Evolutionary conservation across 1,140 invertebrate species (phyloP).

Genomic region (Agraylea sexmaculata): DNA sequence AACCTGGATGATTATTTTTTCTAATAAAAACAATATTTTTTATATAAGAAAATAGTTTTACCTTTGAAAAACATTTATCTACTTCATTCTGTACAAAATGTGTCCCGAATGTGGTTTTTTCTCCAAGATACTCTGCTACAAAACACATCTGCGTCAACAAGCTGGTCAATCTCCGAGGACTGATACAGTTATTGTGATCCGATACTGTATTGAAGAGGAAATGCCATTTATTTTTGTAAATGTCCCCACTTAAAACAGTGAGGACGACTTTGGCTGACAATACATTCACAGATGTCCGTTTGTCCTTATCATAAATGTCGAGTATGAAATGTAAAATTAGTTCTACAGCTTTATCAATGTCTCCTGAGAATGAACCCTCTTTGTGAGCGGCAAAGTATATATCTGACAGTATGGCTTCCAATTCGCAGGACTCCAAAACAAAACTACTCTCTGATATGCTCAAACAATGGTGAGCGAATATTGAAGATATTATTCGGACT

Average conservation of each 20-base stretch:
- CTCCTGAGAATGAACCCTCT: slow-evolving; percentile 39
- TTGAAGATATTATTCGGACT: slow-evolving; percentile 40
- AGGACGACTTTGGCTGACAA: slow-evolving; percentile 48
- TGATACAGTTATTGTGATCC: slow-evolving; percentile 54
- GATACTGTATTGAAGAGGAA: slow-evolving; percentile 50
- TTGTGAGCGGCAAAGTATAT: slow-evolving; percentile 53
- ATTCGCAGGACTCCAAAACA: slow-evolving; percentile 42
- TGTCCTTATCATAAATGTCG: slow-evolving; percentile 52
- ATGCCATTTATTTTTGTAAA: slow-evolving; percentile 49
- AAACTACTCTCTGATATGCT: slow-evolving; percentile 45
- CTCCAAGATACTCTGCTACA: slow-evolving; percentile 45
- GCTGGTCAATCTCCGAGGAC: slow-evolving; percentile 40
- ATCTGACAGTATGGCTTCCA: slow-evolving; percentile 49
- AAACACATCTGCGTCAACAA: slow-evolving; percentile 42
- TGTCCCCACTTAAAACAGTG: slow-evolving; percentile 45
- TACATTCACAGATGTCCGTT: slow-evolving; percentile 29
- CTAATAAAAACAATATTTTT: no score
- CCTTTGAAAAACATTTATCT: slow-evolving; percentile 49
- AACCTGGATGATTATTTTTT: no score
- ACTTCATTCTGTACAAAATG: slow-evolving; percentile 42
- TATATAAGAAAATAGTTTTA: no score
- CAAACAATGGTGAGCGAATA: slow-evolving; percentile 51
- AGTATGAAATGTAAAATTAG: slow-evolving; percentile 48
- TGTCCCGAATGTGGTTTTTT: slow-evolving; percentile 40
- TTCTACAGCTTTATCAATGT: slow-evolving; percentile 45